Base-by-base conservation (phyloP, 2,797 vertebrate genomes). In the Fringilla coelebs region DNA sequence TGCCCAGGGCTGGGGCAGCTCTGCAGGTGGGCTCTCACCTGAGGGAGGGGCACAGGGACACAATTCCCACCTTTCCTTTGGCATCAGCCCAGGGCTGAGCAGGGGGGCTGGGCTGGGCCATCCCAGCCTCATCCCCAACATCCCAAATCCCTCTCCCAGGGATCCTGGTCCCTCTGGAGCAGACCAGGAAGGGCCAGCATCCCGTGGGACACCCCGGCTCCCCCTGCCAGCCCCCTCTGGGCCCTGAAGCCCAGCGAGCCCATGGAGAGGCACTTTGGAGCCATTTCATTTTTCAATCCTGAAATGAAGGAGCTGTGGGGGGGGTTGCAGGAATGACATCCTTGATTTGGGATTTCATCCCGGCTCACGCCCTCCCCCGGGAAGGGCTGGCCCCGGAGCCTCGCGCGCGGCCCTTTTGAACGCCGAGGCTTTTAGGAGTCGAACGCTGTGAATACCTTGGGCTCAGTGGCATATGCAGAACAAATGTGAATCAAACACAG, bases 401-500 rank as follows among this genome's bases (percentile, higher is more conserved):
- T 58, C 52, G 70, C 45, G 75, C 74, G 31, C 41, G 55, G 91
- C 40, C 72, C 49, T 94, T 96, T 94, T 81, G 92, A 97, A 90
- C 77, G 88, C 79, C 21, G 74, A 92, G 73, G 86, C 88, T 86
- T 89, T 92, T 67, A 26, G 89, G 82, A 80, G 92, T 18, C 51
- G 79, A 95, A 45, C 85, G 16, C 54, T 36, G 77, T 4, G 95
- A 96, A 96, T 97, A 97, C 96, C 95, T 96, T 95, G 90, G 88
- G 94, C 97, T 97, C 94, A 85, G 94, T 54, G 96, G 96, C 97
- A 97, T 97, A 94, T 98, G 97, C 96, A 93, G 96, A 97, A 96
- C 98, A 98, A 97, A 98, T 97, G 97, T 97, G 97, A 97, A 94
- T 96, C 92, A 96, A 97, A 96, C 95, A 89, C 90, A 85, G 48